These are phyloP conservation scores for Apis florea DNA, from an alignment of 1,140 invertebrate genomes.

Conservation along the genomic window DNA sequence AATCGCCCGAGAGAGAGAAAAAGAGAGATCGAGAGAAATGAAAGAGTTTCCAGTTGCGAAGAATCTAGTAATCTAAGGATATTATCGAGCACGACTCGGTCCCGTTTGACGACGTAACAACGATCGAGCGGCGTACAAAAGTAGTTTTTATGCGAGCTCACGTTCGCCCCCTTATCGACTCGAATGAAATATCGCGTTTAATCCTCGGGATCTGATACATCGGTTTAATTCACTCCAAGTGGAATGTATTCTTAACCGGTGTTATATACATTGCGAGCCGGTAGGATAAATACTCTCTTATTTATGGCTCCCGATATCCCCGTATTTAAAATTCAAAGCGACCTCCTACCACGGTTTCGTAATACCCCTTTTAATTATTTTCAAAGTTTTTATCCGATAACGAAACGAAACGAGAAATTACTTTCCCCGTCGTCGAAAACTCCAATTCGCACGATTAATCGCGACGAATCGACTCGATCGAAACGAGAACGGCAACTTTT, in stretches of 20 bases:
- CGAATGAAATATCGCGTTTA: slow-evolving; percentile 39
- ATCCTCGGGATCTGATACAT: slow-evolving; percentile 43
- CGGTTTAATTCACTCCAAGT: slow-evolving; percentile 38
- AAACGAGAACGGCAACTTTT: too few relatives aligned
- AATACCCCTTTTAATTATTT: slow-evolving; percentile 55
- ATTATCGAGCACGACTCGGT: background rate
- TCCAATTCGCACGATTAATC: too few relatives aligned
- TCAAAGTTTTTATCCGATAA: slow-evolving; percentile 23
- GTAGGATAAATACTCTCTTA: slow-evolving; percentile 45
- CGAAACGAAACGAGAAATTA: slow-evolving; percentile 34
- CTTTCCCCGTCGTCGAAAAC: too few relatives aligned
- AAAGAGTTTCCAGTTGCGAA: too few relatives aligned
- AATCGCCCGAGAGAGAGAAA: too few relatives aligned
- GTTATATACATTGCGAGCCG: slow-evolving; percentile 5
- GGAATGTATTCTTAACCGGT: slow-evolving; percentile 33
- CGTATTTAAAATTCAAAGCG: slow-evolving; percentile 61
- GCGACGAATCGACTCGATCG: too few relatives aligned
- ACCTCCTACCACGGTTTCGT: slow-evolving; percentile 6
- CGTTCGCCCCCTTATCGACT: slow-evolving; percentile 23
- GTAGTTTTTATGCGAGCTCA: slow-evolving; percentile 27
- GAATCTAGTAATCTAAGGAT: too few relatives aligned
- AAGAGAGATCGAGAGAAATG: background rate
- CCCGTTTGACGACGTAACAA: background rate
- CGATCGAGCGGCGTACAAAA: background rate
- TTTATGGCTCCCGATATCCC: slow-evolving; percentile 53